Conservation (phyloP, 2,797 vertebrate genomes). For the Gymnothorax javanicus region DNA sequence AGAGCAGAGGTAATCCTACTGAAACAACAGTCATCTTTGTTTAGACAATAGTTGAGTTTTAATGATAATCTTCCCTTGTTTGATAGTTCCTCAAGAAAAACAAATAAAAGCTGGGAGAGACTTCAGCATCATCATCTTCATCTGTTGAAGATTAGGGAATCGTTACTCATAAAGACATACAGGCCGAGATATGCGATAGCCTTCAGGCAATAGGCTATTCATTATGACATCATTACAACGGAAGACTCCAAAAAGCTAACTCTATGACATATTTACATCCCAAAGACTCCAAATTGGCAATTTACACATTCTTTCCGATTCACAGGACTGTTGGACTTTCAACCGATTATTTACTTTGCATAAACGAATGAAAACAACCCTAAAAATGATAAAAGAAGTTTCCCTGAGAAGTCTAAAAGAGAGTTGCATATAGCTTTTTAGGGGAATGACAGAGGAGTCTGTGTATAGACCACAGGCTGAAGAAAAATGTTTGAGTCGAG, state of each 20-base stretch:
- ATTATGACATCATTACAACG: slow-evolving; percentile 1
- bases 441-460: background rate
- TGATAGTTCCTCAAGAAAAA: background rate
- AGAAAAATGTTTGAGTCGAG: slow-evolving; percentile 17
- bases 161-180: background rate
- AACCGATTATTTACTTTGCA: background rate
- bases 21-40: slow-evolving; percentile 8
- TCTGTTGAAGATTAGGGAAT: slow-evolving; percentile 19
- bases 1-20: background rate
- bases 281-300: background rate
- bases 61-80: no score
- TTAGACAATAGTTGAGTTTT: no score
- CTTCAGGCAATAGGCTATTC: background rate
- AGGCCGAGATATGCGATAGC: background rate
- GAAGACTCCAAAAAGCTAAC: background rate
- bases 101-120: background rate
- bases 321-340: background rate
- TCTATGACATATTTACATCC: slow-evolving; percentile 10
- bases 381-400: background rate
- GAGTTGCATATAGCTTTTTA: background rate
- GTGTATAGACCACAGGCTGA: background rate
- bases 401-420: background rate
- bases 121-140: slow-evolving; percentile 14
- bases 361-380: background rate
- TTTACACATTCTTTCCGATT: background rate